Evolutionary conservation across 1,140 invertebrate species (phyloP).

Genomic region (Phocides pigmalion): DNA sequence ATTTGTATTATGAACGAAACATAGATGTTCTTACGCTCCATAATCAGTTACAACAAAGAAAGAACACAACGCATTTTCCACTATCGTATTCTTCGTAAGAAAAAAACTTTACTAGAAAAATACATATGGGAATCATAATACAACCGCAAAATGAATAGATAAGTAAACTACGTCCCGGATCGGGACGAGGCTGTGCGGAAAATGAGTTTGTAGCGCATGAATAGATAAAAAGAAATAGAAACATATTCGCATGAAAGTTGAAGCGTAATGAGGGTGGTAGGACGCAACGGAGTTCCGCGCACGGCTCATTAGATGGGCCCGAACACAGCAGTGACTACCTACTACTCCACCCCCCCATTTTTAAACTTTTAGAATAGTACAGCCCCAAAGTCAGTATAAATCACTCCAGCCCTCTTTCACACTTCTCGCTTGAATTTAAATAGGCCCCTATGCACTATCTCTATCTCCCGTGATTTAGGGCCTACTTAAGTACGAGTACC

Average conservation of each 20-base stretch:
- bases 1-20: neutral
- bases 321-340: slow-evolving; percentile 21
- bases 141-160: slow-evolving; percentile 34
- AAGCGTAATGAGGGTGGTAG: slow-evolving; percentile 34
- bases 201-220: slow-evolving; percentile 40
- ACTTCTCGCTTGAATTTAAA: slow-evolving; percentile 74
- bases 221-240: slow-evolving; percentile 43
- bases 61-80: slow-evolving; percentile 10
- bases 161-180: slow-evolving; percentile 32
- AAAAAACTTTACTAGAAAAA: slow-evolving; percentile 22
- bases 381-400: slow-evolving; percentile 60
- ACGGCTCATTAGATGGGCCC: slow-evolving; percentile 39
- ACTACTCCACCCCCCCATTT: slow-evolving; percentile 50
- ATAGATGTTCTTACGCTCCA: neutral
- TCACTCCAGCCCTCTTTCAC: slow-evolving; percentile 67
- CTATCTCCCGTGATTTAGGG: slow-evolving; percentile 65
- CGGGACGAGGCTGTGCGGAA: slow-evolving; percentile 28
- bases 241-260: slow-evolving; percentile 39
- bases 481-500: slow-evolving; percentile 48
- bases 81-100: slow-evolving; percentile 8
- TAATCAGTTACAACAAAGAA: neutral
- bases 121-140: slow-evolving; percentile 32
- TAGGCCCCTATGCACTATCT: slow-evolving; percentile 63
- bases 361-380: slow-evolving; percentile 70
- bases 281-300: slow-evolving; percentile 30